Percentiles rank a stretch among this genome's conserved stretches.
phyloP scores from a whole-genome alignment of 2,888 invertebrate genomes.

The Imbricaverruca yamaguchii region DNA sequence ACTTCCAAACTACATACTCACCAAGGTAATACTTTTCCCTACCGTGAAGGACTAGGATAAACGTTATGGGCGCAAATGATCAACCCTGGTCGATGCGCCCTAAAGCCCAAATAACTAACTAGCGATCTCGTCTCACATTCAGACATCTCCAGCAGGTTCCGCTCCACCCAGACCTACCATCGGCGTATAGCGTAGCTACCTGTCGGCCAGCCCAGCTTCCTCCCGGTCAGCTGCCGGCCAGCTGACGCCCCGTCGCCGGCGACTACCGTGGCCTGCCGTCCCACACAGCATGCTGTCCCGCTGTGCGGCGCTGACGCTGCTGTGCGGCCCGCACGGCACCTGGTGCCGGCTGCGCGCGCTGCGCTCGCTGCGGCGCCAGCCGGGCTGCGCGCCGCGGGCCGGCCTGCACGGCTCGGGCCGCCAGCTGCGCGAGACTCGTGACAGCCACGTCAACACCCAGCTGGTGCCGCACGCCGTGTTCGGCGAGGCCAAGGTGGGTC shows the following conservation, averaged over 20 bases:
- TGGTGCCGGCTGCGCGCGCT: neutral
- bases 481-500: neutral
- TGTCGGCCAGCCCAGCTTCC: neutral
- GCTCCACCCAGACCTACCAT: too few relatives aligned
- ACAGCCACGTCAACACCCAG: neutral
- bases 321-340: slow-evolving; percentile 33
- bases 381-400: neutral
- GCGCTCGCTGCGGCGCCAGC: neutral
- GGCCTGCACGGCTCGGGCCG: neutral
- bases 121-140: too few relatives aligned
- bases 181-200: neutral
- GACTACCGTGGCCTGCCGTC: neutral
- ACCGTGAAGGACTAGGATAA: too few relatives aligned
- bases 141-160: too few relatives aligned
- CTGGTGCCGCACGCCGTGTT: neutral
- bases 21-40: too few relatives aligned
- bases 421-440: neutral
- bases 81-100: too few relatives aligned
- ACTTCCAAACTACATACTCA: too few relatives aligned
- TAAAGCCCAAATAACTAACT: too few relatives aligned
- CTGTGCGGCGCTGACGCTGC: neutral
- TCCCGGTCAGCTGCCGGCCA: too few relatives aligned
- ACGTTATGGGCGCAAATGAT: too few relatives aligned
- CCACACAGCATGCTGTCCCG: neutral
- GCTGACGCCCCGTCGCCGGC: too few relatives aligned